Percentiles rank a stretch among this genome's conserved stretches.
Conservation (phyloP, 2,888 invertebrate genomes). For the Gandaritis pyraliata region DNA sequence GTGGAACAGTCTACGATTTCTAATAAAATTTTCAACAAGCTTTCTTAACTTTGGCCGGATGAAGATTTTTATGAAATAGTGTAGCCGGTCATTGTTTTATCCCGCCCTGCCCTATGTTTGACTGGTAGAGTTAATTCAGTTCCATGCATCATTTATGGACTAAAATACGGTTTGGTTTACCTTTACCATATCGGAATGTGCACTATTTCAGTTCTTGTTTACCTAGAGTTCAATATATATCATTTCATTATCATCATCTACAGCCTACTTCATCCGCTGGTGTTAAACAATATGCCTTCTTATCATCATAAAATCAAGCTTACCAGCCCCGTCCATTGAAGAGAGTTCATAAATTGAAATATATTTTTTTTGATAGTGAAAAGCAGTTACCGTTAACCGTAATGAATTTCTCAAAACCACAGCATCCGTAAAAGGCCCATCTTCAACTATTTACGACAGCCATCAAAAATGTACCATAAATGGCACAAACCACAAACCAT, state of each 20-base stretch:
- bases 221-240: too few relatives aligned
- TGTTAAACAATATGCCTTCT: too few relatives aligned
- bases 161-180: conserved; percentile 6
- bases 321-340: too few relatives aligned
- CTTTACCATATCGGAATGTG: conserved; percentile 1
- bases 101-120: conserved; percentile 5
- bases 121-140: conserved; percentile 6
- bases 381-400: conserved; percentile 21
- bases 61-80: neutral
- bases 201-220: conserved; percentile 3
- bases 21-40: too few relatives aligned
- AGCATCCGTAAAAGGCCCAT: conserved; percentile 39
- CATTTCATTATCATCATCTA: too few relatives aligned
- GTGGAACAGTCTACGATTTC: too few relatives aligned
- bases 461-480: conserved; percentile 37
- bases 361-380: too few relatives aligned
- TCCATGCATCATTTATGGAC: conserved; percentile 17
- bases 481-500: conserved; percentile 35
- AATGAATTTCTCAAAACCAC: conserved; percentile 40
- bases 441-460: conserved; percentile 40
- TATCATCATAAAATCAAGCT: too few relatives aligned
- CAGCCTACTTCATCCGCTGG: too few relatives aligned
- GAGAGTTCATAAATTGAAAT: too few relatives aligned
- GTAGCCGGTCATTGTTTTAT: conserved; percentile 5
- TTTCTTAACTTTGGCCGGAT: neutral